Percentiles rank a stretch among this genome's conserved stretches.
phyloP scores from a whole-genome alignment of 2,797 vertebrate genomes.

The Sphenopsis melanotis region DNA sequence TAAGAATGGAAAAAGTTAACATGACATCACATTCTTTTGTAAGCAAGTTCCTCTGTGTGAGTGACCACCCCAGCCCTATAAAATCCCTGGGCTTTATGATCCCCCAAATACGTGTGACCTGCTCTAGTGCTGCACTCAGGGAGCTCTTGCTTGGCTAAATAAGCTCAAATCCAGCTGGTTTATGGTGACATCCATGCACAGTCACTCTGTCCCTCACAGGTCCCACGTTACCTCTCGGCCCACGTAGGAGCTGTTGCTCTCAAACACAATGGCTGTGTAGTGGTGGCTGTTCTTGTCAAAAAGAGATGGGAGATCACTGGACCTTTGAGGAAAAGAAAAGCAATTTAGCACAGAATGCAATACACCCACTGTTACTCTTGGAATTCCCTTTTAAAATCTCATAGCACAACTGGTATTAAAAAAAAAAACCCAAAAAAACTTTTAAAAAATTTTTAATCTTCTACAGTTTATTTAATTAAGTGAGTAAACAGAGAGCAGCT shows the following conservation, averaged over 20 bases:
- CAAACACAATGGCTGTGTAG: conserved; percentile 81
- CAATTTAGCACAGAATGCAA: background rate
- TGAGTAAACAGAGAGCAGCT: background rate
- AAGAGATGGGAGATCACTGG: conserved; percentile 68
- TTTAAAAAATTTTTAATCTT: fast-evolving
- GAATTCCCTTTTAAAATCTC: background rate
- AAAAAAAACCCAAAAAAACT: background rate
- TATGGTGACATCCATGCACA: background rate
- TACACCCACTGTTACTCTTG: fast-evolving
- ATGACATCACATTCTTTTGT: background rate
- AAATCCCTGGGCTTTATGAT: background rate
- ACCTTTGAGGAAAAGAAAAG: conserved; percentile 60
- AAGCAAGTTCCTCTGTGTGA: background rate
- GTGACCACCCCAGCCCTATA: background rate
- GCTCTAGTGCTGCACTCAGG: background rate
- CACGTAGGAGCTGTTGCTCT: conserved; percentile 77
- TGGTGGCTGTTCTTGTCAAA: conserved; percentile 54
- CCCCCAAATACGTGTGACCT: background rate
- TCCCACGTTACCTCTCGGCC: conserved; percentile 79
- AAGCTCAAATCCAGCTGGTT: background rate
- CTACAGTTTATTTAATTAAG: background rate
- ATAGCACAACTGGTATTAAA: background rate
- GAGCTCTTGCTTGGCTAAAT: background rate
- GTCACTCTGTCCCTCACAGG: background rate
- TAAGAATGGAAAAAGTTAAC: background rate